phyloP scores from a whole-genome alignment of 2,113 vertebrate genomes.

The Rhinolophus sinicus region DNA sequence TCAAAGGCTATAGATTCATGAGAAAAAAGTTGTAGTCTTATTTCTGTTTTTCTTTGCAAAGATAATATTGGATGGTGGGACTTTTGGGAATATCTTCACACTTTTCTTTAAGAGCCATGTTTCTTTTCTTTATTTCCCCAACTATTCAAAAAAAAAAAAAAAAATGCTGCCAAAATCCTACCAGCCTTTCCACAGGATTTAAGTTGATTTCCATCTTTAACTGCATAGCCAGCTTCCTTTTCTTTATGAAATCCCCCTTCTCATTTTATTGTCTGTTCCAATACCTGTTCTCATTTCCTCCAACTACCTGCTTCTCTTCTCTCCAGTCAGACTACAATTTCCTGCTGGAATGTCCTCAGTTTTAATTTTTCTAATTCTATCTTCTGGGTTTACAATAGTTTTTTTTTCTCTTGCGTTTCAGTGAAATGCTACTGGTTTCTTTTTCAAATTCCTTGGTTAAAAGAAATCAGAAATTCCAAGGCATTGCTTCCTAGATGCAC shows the following conservation, averaged over 20 bases:
- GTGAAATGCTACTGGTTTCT: background rate
- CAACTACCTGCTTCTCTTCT: background rate
- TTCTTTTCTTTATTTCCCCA: background rate
- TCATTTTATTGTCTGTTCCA: background rate
- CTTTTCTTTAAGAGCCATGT: background rate
- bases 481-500: background rate
- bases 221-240: background rate
- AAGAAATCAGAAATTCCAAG: background rate
- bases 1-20: background rate
- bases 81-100: background rate
- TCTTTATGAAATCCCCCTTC: background rate
- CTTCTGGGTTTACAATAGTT: slow-evolving; percentile 23
- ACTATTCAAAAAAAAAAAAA: background rate
- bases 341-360: slow-evolving; percentile 66
- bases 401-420: slow-evolving; percentile 11
- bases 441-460: background rate
- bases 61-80: background rate
- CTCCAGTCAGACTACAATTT: slow-evolving; percentile 36
- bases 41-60: slow-evolving; percentile 38
- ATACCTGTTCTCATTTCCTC: background rate
- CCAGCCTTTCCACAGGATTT: background rate
- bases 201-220: slow-evolving; percentile 23
- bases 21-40: background rate
- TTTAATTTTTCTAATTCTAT: slow-evolving; percentile 74
- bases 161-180: background rate